A percentile compares a stretch with the other conserved stretches of the same genome.
These are phyloP conservation scores for Willisornis vidua DNA, from an alignment of 2,113 vertebrate genomes.

Conservation along the genomic window DNA sequence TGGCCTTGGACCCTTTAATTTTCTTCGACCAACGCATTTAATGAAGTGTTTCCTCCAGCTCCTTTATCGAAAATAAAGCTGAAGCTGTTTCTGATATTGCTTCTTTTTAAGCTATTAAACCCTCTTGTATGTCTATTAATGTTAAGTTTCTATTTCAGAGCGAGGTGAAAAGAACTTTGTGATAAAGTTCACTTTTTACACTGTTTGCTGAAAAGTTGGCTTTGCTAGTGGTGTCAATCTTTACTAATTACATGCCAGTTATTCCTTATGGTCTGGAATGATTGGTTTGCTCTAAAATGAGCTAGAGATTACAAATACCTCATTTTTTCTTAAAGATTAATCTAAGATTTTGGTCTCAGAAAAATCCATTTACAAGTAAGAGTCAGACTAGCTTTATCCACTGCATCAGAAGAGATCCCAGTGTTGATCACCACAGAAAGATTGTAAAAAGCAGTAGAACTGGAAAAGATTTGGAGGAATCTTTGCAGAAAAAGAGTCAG, in stretches of 20 bases:
- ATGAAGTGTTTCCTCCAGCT: background rate
- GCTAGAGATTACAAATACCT: background rate
- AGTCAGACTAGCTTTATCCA: background rate
- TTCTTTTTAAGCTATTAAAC: background rate
- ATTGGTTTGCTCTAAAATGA: background rate
- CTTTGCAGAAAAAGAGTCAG: background rate
- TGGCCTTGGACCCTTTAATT: background rate
- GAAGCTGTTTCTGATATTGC: background rate
- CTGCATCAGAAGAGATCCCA: background rate
- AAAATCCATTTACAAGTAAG: conserved; percentile 4
- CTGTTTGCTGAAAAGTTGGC: background rate
- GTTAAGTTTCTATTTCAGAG: background rate
- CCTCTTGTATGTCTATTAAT: background rate
- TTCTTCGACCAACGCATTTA: background rate
- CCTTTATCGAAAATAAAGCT: background rate
- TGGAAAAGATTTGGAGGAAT: background rate
- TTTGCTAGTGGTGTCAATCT: background rate
- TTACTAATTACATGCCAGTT: background rate
- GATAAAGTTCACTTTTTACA: background rate
- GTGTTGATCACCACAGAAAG: background rate
- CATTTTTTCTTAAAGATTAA: background rate
- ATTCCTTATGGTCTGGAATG: background rate
- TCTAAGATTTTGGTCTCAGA: background rate
- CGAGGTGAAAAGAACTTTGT: background rate
- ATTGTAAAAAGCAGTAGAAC: background rate